Conservation (phyloP, 2,113 vertebrate genomes). For the Microcebus ravelobensis region DNA sequence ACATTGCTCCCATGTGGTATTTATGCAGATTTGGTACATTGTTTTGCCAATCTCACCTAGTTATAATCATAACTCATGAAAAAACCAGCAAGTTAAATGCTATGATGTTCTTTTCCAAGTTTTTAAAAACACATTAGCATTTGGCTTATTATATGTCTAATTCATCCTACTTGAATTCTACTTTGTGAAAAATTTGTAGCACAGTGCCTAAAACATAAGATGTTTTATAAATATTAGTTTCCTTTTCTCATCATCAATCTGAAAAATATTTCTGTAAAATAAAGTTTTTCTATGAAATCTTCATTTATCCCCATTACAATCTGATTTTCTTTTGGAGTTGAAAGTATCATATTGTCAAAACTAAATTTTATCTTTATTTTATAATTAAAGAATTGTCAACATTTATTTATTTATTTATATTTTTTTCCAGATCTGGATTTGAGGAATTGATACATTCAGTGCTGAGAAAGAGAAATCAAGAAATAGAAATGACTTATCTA, state of each 20-base stretch:
- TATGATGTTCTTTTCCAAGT: background rate
- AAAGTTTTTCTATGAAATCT: background rate
- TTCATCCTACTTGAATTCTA: background rate
- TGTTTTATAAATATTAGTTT: constrained; percentile 35
- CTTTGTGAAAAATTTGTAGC: constrained; percentile 6
- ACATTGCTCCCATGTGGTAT: background rate
- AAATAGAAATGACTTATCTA: background rate
- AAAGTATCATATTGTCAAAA: background rate
- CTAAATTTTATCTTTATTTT: constrained; percentile 24
- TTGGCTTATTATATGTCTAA: constrained; percentile 20
- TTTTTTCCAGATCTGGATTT: background rate
- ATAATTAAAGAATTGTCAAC: background rate
- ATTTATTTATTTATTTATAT: background rate
- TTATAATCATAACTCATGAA: background rate
- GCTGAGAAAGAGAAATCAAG: background rate
- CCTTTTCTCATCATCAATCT: background rate
- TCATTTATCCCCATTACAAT: background rate
- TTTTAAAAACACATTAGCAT: background rate
- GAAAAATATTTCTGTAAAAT: background rate
- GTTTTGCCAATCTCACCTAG: background rate
- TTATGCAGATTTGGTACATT: background rate
- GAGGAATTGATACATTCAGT: background rate
- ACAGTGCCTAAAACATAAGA: background rate
- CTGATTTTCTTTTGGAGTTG: background rate
- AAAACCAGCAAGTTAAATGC: background rate